Base-by-base conservation (phyloP, 2,888 invertebrate genomes). In the Acleris laterana region DNA sequence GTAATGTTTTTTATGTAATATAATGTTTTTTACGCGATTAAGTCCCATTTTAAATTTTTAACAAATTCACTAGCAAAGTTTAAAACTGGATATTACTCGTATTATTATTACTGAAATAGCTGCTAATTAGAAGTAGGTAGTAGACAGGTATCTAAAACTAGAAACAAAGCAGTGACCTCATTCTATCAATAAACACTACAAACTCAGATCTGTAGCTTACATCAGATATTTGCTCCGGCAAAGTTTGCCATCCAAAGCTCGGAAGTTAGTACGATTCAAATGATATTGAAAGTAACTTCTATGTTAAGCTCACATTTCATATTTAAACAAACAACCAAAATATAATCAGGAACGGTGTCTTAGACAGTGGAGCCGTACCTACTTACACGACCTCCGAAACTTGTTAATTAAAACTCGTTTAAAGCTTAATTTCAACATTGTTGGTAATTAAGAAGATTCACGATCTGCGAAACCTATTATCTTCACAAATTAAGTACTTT, bases 381-480 rank as follows among this genome's bases (percentile, higher is more conserved):
- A 83, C 81, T 82, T 86, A 83, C 84, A 85, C 81, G 81, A 81
- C 80, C 82, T 85, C 81, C 78, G 75, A 84, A 89, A 89, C 84
- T 89, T 89, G 85, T 87, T 90, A 90, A 90, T 90, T 89, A 89
- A 90, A 90, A 89, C 86, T 89, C 87, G 88, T 89, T 90, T 87
- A 87, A 87, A 87, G 88, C 88, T 87, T 88, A 88, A 89, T 89
- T 89, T 89, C 83, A 82, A 88, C 88, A 89, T 87, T 87, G 89
- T 85, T 87, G 88, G 88, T 85, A 89, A 89, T 90, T 91, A 90
- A 89, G 88, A 88, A 90, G 88, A 90, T 90, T 90, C 88, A 89
- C 85, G 88, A 87, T 88, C 88, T 85, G 83, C 83, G 82, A 84
- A 85, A 84, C 84, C 81, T 88, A 84, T 88, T 88, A 89, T 88